Base-by-base conservation (phyloP, 2,113 vertebrate species). In the Sus scrofa region DNA sequence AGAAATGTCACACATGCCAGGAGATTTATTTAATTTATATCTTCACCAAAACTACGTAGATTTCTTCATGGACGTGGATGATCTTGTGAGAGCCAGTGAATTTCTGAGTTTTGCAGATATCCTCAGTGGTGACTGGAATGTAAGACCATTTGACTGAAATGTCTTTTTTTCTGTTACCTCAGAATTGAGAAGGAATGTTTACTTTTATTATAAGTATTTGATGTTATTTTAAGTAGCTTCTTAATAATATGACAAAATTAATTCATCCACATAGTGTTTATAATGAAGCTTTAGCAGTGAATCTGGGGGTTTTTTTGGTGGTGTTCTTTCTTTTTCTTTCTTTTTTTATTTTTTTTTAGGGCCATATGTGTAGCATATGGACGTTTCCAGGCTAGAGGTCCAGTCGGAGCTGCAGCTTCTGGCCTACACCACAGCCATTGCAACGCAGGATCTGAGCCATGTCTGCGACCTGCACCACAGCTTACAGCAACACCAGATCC, bases 11-110 rank as follows among this genome's bases (percentile, higher is more conserved):
- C 99, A 99, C 83, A 99, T 99, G 99, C 99, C 99, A 14, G 99
- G 99, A 71, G 99, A 99, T 70, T 97, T 99, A 84, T 99, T 99
- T 98, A 99, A 98, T 98, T 98, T 99, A 9, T 99, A 99, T 98
- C 99, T 99, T 91, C 99, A 99, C 89, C 99, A 99, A 98, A 99
- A 99, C 99, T 99, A 99, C 50, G 0, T 99, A 96, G 99, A 99
- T 97, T 99, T 99, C 97, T 99, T 99, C 97, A 97, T 98, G 27
- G 99, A 99, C 32, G 86, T 99, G 97, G 99, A 99, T 74, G 99
- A 99, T 86, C 97, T 99, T 74, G 98, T 99, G 2, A 98, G 98
- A 98, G 99, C 99, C 98, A 99, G 99, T 98, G 99, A 99, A 92
- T 99, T 99, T 95, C 93, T 99, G 85, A 99, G 99, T 91, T 98